Evolutionary conservation across 2,113 vertebrate species (phyloP).

Genomic region (Sylvicapra grimmia): DNA sequence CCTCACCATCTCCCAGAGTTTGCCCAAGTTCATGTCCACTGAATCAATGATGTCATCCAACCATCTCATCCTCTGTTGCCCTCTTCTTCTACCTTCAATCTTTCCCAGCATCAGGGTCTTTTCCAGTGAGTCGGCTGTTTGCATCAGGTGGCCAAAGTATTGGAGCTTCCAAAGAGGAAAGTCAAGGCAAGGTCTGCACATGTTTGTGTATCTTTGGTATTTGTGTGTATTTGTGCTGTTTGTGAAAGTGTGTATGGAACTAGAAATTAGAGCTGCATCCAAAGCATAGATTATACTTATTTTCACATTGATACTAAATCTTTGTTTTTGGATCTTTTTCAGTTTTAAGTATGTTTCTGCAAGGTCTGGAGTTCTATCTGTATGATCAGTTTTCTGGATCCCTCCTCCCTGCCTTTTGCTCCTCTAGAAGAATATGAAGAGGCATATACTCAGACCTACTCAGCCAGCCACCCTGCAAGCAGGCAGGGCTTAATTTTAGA

Average conservation of each 20-base stretch:
- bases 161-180: neutral
- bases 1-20: neutral
- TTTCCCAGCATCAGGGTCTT: neutral
- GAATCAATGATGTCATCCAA: neutral
- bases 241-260: neutral
- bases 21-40: neutral
- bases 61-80: neutral
- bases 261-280: neutral
- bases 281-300: neutral
- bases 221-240: neutral
- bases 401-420: neutral
- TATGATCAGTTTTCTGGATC: neutral
- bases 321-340: conserved; percentile 27
- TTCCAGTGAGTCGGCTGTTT: neutral
- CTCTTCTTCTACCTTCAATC: neutral
- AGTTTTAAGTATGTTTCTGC: neutral
- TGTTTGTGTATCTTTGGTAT: neutral
- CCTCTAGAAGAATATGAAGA: neutral
- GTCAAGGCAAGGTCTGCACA: neutral
- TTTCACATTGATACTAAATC: neutral
- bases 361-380: neutral
- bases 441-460: neutral
- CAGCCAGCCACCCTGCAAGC: neutral
- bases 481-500: neutral
- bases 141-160: neutral